Percentiles rank a stretch among this genome's conserved stretches.
phyloP scores from a whole-genome alignment of 2,797 vertebrate genomes.

The Hydrocynus forskahlii region DNA sequence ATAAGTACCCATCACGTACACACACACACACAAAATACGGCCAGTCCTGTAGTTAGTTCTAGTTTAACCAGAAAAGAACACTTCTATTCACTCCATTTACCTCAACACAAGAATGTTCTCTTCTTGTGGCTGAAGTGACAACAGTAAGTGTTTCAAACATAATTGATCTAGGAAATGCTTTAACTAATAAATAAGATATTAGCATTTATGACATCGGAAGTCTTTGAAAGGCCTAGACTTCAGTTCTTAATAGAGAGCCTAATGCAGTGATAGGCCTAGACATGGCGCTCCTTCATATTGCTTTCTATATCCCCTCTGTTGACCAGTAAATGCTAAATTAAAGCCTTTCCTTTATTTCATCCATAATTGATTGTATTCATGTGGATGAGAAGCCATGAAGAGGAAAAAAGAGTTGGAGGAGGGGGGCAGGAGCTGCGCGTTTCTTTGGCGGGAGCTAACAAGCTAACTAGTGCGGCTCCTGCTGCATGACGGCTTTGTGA shows the following conservation, averaged over 20 bases:
- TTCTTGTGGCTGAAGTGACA: too few relatives aligned
- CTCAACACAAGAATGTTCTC: too few relatives aligned
- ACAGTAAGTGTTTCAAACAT: too few relatives aligned
- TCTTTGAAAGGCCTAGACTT: too few relatives aligned
- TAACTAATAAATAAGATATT: too few relatives aligned
- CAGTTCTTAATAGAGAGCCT: neutral
- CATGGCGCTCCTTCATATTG: neutral
- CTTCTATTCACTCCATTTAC: neutral
- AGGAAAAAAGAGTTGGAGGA: slow-evolving; percentile 54
- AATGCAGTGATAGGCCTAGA: neutral
- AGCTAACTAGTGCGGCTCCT: slow-evolving; percentile 76
- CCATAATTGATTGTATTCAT: slow-evolving; percentile 81
- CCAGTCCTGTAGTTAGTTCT: slow-evolving; percentile 12
- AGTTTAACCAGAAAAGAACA: neutral
- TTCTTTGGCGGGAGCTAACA: slow-evolving; percentile 71
- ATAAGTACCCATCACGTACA: slow-evolving; percentile 55
- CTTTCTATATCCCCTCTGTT: slow-evolving; percentile 11
- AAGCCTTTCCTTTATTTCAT: slow-evolving; percentile 75
- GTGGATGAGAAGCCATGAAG: slow-evolving; percentile 53
- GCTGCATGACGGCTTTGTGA: slow-evolving; percentile 73
- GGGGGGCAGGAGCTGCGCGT: slow-evolving; percentile 59
- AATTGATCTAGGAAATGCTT: neutral
- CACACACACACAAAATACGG: slow-evolving; percentile 34
- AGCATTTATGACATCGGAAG: too few relatives aligned
- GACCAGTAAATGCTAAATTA: slow-evolving; percentile 57